Percentiles rank a stretch among this genome's conserved stretches.
Evolutionary conservation across 1,140 invertebrate genomes (phyloP).

Genomic region (Drosophila dunni): DNA sequence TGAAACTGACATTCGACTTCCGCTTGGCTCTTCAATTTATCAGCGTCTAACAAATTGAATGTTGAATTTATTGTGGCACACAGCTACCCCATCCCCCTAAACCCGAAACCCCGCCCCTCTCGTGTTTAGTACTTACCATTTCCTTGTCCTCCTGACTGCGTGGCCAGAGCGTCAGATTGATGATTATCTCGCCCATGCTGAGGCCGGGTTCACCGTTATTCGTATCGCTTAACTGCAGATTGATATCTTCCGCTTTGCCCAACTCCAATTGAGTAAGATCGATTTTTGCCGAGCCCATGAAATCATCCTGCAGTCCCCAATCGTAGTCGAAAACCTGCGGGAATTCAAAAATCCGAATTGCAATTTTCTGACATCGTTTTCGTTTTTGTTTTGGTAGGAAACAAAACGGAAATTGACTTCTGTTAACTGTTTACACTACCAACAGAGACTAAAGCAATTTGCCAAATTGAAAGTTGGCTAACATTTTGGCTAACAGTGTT

Average conservation of each 20-base stretch:
- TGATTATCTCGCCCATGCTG: conserved; percentile 91
- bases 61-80: conserved; percentile 38
- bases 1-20: conserved; percentile 18
- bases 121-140: conserved; percentile 88
- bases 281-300: conserved; percentile 96
- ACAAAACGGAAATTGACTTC: conserved; percentile 47
- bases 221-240: conserved; percentile 90
- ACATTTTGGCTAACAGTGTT: conserved; percentile 19
- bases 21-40: conserved; percentile 24
- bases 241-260: conserved; percentile 91
- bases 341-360: conserved; percentile 30
- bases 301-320: conserved; percentile 98
- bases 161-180: conserved; percentile 93
- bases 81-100: background rate
- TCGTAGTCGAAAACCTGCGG: conserved; percentile 98
- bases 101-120: background rate
- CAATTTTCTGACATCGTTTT: conserved; percentile 7
- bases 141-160: conserved; percentile 97
- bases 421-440: conserved; percentile 19
- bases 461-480: conserved; percentile 41
- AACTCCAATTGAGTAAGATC: conserved; percentile 94
- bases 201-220: conserved; percentile 86
- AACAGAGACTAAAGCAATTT: conserved; percentile 27
- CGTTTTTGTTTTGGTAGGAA: background rate
- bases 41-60: conserved; percentile 11